phyloP scores from a whole-genome alignment of 1,140 invertebrate genomes.

The Leptinotarsa lineolata region DNA sequence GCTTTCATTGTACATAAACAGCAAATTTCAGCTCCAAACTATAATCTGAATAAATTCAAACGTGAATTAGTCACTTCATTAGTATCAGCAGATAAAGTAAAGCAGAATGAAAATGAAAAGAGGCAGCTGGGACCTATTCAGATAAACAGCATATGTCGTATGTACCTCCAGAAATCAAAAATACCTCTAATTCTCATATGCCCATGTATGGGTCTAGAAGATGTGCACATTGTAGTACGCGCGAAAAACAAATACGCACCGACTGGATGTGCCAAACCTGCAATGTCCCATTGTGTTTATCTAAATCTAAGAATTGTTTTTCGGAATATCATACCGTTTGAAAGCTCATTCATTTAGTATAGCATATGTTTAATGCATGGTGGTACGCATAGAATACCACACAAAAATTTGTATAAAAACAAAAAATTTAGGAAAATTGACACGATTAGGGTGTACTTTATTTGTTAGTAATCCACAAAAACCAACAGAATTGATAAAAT shows the following conservation, averaged over 20 bases:
- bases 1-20: conserved; percentile 8
- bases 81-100: background rate
- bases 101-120: background rate
- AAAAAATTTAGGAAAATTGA: background rate
- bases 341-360: background rate
- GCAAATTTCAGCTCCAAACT: background rate
- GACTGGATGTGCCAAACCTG: conserved; percentile 16
- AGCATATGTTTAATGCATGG: background rate
- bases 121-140: background rate
- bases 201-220: conserved; percentile 14
- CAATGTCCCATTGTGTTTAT: background rate
- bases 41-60: conserved; percentile 10
- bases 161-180: conserved; percentile 5
- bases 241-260: conserved; percentile 7
- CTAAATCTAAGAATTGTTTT: conserved; percentile 14
- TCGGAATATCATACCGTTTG: conserved; percentile 9
- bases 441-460: conserved; percentile 2
- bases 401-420: conserved; percentile 3
- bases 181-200: conserved; percentile 8
- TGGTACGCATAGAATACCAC: conserved; percentile 14
- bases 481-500: conserved; percentile 3
- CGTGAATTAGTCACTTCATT: conserved; percentile 6
- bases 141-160: conserved; percentile 6
- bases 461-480: background rate
- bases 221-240: conserved; percentile 12